These are phyloP conservation scores for Psittacula echo DNA, from an alignment of 2,797 vertebrate species.

Conservation along the genomic window DNA sequence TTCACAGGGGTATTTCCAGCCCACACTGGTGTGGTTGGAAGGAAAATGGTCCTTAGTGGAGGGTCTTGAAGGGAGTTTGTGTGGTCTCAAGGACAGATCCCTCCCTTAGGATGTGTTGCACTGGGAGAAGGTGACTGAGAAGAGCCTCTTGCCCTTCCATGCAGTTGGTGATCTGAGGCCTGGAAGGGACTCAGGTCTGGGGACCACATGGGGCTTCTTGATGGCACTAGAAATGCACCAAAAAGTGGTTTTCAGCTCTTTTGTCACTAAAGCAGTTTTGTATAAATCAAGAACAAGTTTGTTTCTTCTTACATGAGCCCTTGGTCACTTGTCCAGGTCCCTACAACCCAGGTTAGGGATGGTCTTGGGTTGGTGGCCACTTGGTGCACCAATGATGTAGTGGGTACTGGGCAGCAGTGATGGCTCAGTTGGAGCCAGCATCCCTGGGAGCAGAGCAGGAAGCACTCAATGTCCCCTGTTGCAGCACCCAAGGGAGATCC, in stretches of 20 bases:
- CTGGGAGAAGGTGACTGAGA: background rate
- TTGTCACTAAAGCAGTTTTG: constrained; percentile 65
- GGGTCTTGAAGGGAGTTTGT: background rate
- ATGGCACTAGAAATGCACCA: background rate
- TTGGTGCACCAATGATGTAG: background rate
- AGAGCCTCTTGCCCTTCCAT: background rate
- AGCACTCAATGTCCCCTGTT: background rate
- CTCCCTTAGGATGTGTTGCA: background rate
- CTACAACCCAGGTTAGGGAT: background rate
- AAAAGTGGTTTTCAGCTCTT: background rate
- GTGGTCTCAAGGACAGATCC: background rate
- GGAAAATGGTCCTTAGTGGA: background rate
- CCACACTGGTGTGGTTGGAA: rapidly evolving
- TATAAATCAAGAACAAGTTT: background rate
- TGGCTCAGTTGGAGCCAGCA: background rate
- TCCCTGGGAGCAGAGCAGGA: too few relatives aligned
- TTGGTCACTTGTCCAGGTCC: rapidly evolving
- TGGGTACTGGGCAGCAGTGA: rapidly evolving
- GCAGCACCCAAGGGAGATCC: background rate
- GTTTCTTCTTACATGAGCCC: background rate
- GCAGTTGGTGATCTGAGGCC: background rate
- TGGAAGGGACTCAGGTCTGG: background rate
- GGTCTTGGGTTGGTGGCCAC: background rate
- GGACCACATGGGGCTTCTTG: background rate
- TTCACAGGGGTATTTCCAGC: background rate